A percentile compares a stretch with the other conserved stretches of the same genome.
Evolutionary conservation across 1,140 invertebrate species (phyloP).

Genomic region (Hyphantria cunea): DNA sequence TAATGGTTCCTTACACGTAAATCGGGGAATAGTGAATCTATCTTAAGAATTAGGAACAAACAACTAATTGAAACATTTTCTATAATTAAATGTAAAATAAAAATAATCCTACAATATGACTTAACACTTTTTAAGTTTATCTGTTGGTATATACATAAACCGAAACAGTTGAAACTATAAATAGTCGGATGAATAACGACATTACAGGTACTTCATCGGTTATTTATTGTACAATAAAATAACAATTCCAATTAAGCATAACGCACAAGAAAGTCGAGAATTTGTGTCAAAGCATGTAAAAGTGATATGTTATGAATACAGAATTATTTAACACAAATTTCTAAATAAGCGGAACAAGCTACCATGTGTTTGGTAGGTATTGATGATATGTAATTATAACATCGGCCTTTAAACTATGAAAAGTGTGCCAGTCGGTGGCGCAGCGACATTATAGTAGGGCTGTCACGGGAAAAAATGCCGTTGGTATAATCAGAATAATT

Average conservation of each 20-base stretch:
- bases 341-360: slow-evolving; percentile 15
- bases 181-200: not conserved
- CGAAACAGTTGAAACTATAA: too few species aligned
- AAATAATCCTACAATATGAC: too few species aligned
- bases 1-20: too few species aligned
- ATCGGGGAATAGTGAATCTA: too few species aligned
- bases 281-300: slow-evolving; percentile 27
- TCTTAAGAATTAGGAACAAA: too few species aligned
- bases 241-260: not conserved
- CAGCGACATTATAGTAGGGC: slow-evolving; percentile 28
- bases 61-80: too few species aligned
- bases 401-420: slow-evolving; percentile 39
- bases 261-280: slow-evolving; percentile 8
- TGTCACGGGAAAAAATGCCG: too few species aligned
- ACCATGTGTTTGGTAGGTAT: slow-evolving; percentile 40
- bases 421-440: slow-evolving; percentile 64
- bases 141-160: too few species aligned
- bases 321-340: slow-evolving; percentile 25
- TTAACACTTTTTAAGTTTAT: too few species aligned
- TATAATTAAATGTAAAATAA: too few species aligned
- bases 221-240: slow-evolving; percentile 1
- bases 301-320: slow-evolving; percentile 32
- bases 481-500: too few species aligned
- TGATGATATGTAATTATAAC: slow-evolving; percentile 65
- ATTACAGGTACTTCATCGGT: not conserved